Evolutionary conservation across 2,888 invertebrate genomes (phyloP).

Genomic region (Tetranychus truncatus): DNA sequence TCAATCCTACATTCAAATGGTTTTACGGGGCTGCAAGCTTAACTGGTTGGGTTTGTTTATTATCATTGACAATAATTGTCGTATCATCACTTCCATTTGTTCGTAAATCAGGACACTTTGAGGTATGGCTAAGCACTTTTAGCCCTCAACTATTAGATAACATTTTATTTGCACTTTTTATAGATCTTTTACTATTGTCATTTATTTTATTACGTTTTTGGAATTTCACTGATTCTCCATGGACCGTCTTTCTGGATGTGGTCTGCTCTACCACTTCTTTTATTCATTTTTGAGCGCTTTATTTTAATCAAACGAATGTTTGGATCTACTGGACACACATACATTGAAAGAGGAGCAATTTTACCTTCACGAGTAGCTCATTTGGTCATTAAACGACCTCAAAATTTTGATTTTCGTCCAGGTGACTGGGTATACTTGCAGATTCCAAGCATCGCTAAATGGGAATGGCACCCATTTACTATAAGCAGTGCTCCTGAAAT

Average conservation of each 20-base stretch:
- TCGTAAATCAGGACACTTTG: conserved; percentile 66
- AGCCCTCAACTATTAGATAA: no score
- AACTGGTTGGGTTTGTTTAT: conserved; percentile 53
- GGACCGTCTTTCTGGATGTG: conserved; percentile 89
- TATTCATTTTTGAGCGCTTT: conserved; percentile 51
- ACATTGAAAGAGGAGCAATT: conserved; percentile 16
- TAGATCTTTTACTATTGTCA: conserved; percentile 88
- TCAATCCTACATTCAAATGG: conserved; percentile 46
- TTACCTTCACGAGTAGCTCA: conserved; percentile 44
- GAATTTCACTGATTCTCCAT: conserved; percentile 65
- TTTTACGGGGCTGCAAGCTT: conserved; percentile 63
- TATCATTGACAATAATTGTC: conserved; percentile 56
- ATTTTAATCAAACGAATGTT: conserved; percentile 7
- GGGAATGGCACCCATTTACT: conserved; percentile 94
- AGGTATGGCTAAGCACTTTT: conserved; percentile 40
- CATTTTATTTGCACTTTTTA: conserved; percentile 7
- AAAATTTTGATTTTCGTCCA: conserved; percentile 67
- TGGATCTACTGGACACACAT: conserved; percentile 15
- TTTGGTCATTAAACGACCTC: conserved; percentile 66
- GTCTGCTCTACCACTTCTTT: conserved; percentile 61
- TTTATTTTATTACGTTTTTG: conserved; percentile 63
- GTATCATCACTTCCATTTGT: conserved; percentile 72
- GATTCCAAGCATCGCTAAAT: conserved; percentile 71
- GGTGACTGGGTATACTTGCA: conserved; percentile 87
- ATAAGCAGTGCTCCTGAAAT: conserved; percentile 88